Base-by-base conservation (phyloP, 1,140 invertebrate genomes). In the Conus ventricosus region DNA sequence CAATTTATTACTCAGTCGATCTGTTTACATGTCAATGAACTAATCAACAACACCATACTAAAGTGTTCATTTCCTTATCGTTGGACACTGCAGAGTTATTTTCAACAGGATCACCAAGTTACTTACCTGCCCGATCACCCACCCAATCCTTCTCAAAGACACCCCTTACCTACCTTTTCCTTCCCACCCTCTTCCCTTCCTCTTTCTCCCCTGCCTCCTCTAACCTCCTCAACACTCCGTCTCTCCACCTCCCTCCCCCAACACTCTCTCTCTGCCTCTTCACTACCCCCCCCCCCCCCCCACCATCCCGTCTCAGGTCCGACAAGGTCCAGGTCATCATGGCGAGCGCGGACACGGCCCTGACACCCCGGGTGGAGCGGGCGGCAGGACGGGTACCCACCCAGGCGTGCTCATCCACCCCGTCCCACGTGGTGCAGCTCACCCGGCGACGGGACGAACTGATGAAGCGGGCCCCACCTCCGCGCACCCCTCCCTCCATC, bases 401-500 rank as follows among this genome's bases (percentile, higher is more conserved):
- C 23, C 63, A 89, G 13, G 76, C 86, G n/a, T 91, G 88, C 87
- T 89, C 89, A 85, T 89, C 87, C 71, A 85, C 91, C 20, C 13
- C 67, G 13, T 85, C 88, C 27, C 93, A 93, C 81, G 89, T 93
- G 87, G 84, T 92, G 85, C 90, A 90, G n/a, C 93, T 92, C 89
- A 84, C 91, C 71, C 84, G 92, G 51, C 85, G 91, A 60, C 91
- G 91, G 78, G 93, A 87, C 63, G 92, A 92, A 27, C 87, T 90
- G 85, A 91, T 92, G 39, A 91, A 89, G 39, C 91, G 87, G 67
- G 91, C 91, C 15, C 92, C 92, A 13, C 94, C 94, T 25, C 76
- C 92, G 4, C 89, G 92, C 27, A 94, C 93, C n/a, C 94, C 10
- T 93, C 94, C 25, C 94, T 93, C 13, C 94, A 94, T 39, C 94